Percentiles rank a stretch among this genome's conserved stretches.
phyloP scores from a whole-genome alignment of 2,888 invertebrate species.

The Tetheella fluctuosa region DNA sequence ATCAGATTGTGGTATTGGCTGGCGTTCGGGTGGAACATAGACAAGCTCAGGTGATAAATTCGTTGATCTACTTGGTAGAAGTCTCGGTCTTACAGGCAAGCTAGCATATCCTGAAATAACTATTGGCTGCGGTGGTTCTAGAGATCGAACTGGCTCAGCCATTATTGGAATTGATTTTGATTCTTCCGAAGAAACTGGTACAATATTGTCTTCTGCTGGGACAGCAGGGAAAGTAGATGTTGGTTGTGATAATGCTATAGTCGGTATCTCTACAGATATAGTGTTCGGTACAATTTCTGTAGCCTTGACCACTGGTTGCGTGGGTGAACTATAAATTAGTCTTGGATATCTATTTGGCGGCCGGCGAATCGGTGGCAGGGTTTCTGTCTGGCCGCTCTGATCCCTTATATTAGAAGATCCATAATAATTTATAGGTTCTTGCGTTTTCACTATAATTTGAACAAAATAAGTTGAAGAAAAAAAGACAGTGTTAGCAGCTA shows the following conservation, averaged over 20 bases:
- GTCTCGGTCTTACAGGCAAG: conserved; percentile 12
- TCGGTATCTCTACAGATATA: neutral
- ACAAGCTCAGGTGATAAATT: neutral
- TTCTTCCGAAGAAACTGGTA: neutral
- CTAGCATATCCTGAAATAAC: neutral
- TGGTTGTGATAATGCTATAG: conserved; percentile 7
- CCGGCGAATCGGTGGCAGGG: neutral
- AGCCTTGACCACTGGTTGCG: conserved; percentile 14
- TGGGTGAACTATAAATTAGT: conserved; percentile 4
- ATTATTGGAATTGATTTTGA: neutral
- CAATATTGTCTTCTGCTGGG: neutral
- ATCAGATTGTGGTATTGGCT: conserved; percentile 14
- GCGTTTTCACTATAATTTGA: conserved; percentile 26
- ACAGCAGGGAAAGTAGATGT: neutral
- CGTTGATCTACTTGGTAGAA: conserved; percentile 12
- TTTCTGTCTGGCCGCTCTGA: conserved; percentile 7
- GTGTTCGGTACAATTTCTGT: neutral
- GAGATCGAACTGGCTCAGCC: neutral
- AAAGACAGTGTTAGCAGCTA: too few species aligned
- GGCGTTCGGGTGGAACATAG: conserved; percentile 8
- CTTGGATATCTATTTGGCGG: neutral
- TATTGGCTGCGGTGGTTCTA: neutral
- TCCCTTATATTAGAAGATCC: neutral
- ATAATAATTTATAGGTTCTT: conserved; percentile 17
- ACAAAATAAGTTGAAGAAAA: too few species aligned